Evolutionary conservation across 2,797 vertebrate species (phyloP).

Genomic region (Limnodromus scolopaceus): DNA sequence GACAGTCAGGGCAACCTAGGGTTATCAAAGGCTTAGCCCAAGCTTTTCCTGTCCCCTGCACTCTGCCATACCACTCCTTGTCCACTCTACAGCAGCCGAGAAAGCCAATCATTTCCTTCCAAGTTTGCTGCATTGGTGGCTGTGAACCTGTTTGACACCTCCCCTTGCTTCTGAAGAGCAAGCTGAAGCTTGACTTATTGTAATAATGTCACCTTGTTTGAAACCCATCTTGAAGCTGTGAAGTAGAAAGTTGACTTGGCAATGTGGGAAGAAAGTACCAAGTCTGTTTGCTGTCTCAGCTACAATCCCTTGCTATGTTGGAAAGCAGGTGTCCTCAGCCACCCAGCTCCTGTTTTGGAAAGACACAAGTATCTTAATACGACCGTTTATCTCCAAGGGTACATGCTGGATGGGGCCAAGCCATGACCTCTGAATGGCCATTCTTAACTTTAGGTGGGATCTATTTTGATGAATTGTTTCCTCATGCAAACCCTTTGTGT

Average conservation of each 20-base stretch:
- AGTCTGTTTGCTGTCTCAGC: background rate
- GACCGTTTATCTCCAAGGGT: background rate
- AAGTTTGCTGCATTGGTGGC: background rate
- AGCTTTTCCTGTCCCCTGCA: background rate
- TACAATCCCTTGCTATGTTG: background rate
- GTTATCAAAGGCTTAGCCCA: background rate
- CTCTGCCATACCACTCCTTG: background rate
- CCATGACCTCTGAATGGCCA: background rate
- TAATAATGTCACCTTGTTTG: background rate
- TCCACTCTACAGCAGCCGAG: background rate
- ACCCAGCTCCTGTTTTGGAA: accelerated
- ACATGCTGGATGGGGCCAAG: background rate
- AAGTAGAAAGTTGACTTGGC: background rate
- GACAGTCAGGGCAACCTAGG: background rate
- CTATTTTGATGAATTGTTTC: background rate
- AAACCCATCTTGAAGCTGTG: background rate
- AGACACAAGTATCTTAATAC: background rate
- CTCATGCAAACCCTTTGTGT: background rate
- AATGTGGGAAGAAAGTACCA: background rate
- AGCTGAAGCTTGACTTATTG: background rate
- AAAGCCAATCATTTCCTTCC: background rate
- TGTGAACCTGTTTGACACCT: background rate
- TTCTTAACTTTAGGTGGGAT: background rate
- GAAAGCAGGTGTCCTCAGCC: accelerated
- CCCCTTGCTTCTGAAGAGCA: background rate